Conservation (phyloP, 2,797 vertebrate genomes). For the Bufotes viridis region DNA sequence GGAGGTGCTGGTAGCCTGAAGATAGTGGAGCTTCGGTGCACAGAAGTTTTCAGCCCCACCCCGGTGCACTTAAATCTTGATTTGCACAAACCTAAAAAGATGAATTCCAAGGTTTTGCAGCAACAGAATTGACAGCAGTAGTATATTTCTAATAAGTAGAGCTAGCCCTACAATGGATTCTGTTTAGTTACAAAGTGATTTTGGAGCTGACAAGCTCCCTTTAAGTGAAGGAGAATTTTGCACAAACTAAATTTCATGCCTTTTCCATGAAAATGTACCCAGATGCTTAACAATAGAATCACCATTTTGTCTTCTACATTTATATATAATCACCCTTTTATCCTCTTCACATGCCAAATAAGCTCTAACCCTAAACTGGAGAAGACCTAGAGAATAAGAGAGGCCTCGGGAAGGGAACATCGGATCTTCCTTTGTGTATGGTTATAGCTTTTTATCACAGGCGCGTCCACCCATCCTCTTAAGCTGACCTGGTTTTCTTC, state of each 20-base stretch:
- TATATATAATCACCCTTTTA: constrained; percentile 21
- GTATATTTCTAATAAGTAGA: too few species aligned
- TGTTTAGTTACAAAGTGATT: too few species aligned
- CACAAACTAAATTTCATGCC: neutral
- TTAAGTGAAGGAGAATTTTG: neutral
- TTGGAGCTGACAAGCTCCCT: too few species aligned
- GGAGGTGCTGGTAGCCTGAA: too few species aligned
- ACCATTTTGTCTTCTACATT: constrained; percentile 15
- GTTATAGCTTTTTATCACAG: constrained; percentile 52
- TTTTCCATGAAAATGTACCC: neutral
- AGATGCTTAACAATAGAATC: neutral
- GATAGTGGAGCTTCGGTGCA: too few species aligned
- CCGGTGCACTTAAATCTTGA: too few species aligned
- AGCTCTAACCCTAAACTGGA: constrained; percentile 32
- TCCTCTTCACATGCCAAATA: constrained; percentile 39
- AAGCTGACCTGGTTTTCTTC: constrained; percentile 33
- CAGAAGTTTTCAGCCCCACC: too few species aligned
- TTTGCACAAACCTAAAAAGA: too few species aligned
- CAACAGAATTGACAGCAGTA: too few species aligned
- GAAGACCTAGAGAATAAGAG: constrained; percentile 23
- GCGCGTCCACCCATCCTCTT: constrained; percentile 49
- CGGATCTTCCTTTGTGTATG: constrained; percentile 28
- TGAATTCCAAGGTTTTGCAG: too few species aligned
- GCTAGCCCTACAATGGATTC: too few species aligned
- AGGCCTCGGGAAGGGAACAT: constrained; percentile 33